These are phyloP conservation scores for Temnothorax ravouxi DNA, from an alignment of 2,888 invertebrate genomes.

Conservation along the genomic window DNA sequence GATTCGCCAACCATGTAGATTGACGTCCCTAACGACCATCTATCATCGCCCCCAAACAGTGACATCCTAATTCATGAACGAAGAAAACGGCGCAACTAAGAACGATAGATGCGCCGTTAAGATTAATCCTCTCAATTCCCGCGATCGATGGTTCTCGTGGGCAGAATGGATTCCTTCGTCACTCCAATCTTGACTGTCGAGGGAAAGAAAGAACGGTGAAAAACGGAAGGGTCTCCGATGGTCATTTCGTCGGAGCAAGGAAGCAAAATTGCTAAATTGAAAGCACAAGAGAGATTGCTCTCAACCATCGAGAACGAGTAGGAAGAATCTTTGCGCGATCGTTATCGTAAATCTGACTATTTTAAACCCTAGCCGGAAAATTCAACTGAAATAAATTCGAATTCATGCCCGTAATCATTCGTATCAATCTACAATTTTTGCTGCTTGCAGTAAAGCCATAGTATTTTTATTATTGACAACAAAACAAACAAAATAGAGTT, in stretches of 20 bases:
- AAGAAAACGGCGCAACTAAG: slow-evolving; percentile 64
- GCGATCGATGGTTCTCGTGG: slow-evolving; percentile 59
- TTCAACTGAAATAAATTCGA: slow-evolving; percentile 31
- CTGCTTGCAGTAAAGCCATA: not conserved
- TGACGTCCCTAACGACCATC: slow-evolving; percentile 61
- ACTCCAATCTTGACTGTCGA: slow-evolving; percentile 71
- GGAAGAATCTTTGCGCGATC: slow-evolving; percentile 43
- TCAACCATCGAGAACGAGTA: slow-evolving; percentile 37
- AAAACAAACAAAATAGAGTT: slow-evolving; percentile 12
- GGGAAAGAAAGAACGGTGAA: slow-evolving; percentile 54
- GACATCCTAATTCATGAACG: slow-evolving; percentile 56
- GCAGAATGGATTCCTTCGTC: slow-evolving; percentile 65
- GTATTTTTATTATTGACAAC: not conserved
- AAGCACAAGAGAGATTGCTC: slow-evolving; percentile 59
- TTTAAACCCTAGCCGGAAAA: not conserved
- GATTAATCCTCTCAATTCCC: slow-evolving; percentile 79
- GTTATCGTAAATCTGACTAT: slow-evolving; percentile 48
- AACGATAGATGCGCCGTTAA: slow-evolving; percentile 78
- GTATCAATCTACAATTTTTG: slow-evolving; percentile 2
- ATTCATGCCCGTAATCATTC: not conserved
- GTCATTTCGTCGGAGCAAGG: slow-evolving; percentile 57
- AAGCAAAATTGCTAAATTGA: slow-evolving; percentile 64
- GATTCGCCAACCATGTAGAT: slow-evolving; percentile 14
- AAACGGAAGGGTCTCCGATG: slow-evolving; percentile 61
- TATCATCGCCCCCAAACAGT: slow-evolving; percentile 72